Evolutionary conservation across 2,888 invertebrate species (phyloP).

Genomic region (Labia minor): DNA sequence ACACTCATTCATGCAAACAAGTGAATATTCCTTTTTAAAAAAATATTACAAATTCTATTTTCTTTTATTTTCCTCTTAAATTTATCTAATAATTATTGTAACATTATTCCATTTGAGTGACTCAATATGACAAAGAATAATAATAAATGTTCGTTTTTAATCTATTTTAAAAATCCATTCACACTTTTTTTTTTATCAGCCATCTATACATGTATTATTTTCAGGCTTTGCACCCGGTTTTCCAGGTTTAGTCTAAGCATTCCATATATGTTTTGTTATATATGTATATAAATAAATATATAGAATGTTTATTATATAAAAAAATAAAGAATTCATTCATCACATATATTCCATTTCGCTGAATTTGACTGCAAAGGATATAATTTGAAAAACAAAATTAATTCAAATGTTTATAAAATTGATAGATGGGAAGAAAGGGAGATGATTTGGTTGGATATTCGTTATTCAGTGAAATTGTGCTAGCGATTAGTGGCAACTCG

Average conservation of each 20-base stretch:
- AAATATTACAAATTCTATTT: constrained; percentile 13
- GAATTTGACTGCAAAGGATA: not conserved
- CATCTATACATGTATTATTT: not conserved
- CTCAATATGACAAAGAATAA: not conserved
- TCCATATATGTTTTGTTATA: not conserved
- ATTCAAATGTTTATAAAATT: too few species aligned
- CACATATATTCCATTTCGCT: not conserved
- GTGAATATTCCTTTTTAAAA: constrained; percentile 4
- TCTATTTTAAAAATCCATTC: not conserved
- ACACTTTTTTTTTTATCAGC: not conserved
- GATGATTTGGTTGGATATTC: not conserved
- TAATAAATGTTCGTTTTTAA: not conserved
- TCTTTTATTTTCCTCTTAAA: not conserved
- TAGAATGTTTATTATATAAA: not conserved
- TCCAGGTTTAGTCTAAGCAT: not conserved
- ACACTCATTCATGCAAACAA: constrained; percentile 1
- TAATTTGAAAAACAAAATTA: not conserved
- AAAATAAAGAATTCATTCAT: not conserved
- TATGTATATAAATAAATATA: too few species aligned
- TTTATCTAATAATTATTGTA: not conserved
- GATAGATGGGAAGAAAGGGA: too few species aligned
- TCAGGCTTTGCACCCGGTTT: not conserved
- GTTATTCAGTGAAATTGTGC: not conserved
- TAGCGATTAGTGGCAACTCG: not conserved
- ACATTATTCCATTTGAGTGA: not conserved